Conservation (phyloP, 2,113 vertebrate genomes). For the Speoplatyrhinus poulsoni region DNA sequence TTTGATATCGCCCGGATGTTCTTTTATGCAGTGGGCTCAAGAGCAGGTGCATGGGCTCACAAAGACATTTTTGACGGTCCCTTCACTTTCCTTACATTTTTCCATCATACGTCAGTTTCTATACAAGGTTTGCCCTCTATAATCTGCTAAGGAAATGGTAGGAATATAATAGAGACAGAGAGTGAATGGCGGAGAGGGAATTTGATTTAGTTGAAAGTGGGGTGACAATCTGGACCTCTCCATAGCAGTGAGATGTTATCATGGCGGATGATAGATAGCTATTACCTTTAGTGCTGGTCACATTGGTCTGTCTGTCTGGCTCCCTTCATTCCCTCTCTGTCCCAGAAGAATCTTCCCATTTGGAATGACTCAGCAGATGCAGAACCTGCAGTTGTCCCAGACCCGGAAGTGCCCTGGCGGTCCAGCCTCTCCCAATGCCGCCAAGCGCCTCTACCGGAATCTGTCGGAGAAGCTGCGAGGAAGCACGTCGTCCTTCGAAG, state of each 20-base stretch:
- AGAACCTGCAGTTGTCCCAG: conserved; percentile 87
- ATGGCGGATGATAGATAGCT: background rate
- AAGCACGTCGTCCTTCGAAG: conserved; percentile 91
- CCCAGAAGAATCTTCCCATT: conserved; percentile 68
- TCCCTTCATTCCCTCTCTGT: background rate
- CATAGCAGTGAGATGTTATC: background rate
- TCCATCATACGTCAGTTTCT: too few species aligned
- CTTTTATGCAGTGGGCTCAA: background rate
- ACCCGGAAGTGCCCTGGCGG: conserved; percentile 80
- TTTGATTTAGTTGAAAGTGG: too few species aligned
- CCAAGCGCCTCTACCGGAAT: conserved; percentile 94
- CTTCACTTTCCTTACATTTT: too few species aligned
- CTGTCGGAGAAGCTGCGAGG: conserved; percentile 95
- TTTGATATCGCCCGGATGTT: background rate
- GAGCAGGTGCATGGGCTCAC: background rate
- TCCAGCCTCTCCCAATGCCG: conserved; percentile 90
- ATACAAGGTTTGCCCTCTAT: too few species aligned
- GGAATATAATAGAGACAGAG: too few species aligned
- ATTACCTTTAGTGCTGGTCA: background rate
- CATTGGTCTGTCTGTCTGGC: background rate
- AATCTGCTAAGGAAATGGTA: too few species aligned
- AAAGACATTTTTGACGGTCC: background rate
- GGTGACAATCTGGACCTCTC: too few species aligned
- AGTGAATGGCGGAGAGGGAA: too few species aligned
- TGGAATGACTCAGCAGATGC: conserved; percentile 95